Base-by-base conservation (phyloP, 2,113 vertebrate genomes). In the Butorides virescens region DNA sequence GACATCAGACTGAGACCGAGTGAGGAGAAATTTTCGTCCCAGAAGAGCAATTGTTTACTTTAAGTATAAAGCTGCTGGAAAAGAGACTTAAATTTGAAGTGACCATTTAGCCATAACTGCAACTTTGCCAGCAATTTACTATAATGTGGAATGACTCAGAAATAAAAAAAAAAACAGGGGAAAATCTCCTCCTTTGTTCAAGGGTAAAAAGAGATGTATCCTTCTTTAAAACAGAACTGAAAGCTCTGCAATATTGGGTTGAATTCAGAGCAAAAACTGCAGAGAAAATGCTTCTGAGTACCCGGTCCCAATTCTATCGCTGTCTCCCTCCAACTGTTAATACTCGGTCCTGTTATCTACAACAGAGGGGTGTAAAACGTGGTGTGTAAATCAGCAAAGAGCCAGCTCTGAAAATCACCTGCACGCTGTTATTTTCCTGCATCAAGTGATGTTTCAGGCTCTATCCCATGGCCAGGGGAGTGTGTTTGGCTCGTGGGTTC, bases 41-140 rank as follows among this genome's bases (percentile, higher is more conserved):
- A 78, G 65, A 90, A 61, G 46, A 90, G 66, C n/a, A 53, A 50
- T 63, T 92, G 52, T 88, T 94, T 83, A 13, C 37, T 86, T 88
- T 83, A 30, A 88, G 30, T 29, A 61, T 49, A 74, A 92, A 91
- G 32, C 25, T 92, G 39, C 25, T 91, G 29, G 30, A 37, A 66
- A 78, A 62, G 42, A 92, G 65, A 36, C 46, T 80, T 80, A 70
- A 62, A 75, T 93, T 56, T 73, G 39, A 94, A 91, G 79, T 92
- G 67, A 93, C 94, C 92, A 42, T 86, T 94, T 92, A 83, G 52
- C 83, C 83, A 32, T 74, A 92, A 91, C 56, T 71, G 50, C 71
- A 75, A 62, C 56, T 91, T 88, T 86, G 61, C 83, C 92, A 86
- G 42, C 27, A 77, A 67, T 88, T 82, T 91, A 47, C 79, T 89